These are phyloP conservation scores for Allophyes oxyacanthae DNA, from an alignment of 2,888 invertebrate genomes.

Conservation along the genomic window DNA sequence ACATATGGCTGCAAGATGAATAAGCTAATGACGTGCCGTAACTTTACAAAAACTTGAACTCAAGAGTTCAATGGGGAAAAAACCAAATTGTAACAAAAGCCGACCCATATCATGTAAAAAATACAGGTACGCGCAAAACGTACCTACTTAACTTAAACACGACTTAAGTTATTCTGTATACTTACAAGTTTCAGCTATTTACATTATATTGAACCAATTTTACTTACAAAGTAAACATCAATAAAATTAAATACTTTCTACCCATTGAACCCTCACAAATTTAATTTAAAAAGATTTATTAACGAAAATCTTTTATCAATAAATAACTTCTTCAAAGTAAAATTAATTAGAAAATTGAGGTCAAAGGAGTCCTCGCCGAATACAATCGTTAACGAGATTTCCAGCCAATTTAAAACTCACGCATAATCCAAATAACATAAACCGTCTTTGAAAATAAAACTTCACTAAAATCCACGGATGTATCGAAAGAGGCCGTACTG, in stretches of 20 bases:
- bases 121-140: slow-evolving; percentile 30
- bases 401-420: slow-evolving; percentile 67
- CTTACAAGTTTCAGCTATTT: slow-evolving; percentile 38
- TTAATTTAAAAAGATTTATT: slow-evolving; percentile 31
- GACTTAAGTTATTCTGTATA: slow-evolving; percentile 24
- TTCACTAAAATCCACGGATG: slow-evolving; percentile 71
- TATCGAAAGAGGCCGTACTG: slow-evolving; percentile 64
- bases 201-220: slow-evolving; percentile 23
- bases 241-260: slow-evolving; percentile 37
- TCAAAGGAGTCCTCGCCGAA: slow-evolving; percentile 17
- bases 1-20: slow-evolving; percentile 64
- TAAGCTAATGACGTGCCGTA: slow-evolving; percentile 41
- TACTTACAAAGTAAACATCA: slow-evolving; percentile 26
- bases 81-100: slow-evolving; percentile 11
- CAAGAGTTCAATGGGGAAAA: slow-evolving; percentile 36
- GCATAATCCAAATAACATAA: slow-evolving; percentile 60
- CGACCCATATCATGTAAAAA: slow-evolving; percentile 19
- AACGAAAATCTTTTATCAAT: slow-evolving; percentile 40
- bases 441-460: slow-evolving; percentile 64
- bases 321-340: slow-evolving; percentile 52
- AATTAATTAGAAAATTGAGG: slow-evolving; percentile 34
- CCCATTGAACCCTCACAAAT: slow-evolving; percentile 40
- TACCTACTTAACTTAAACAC: slow-evolving; percentile 11
- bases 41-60: slow-evolving; percentile 39
- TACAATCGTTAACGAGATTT: slow-evolving; percentile 49